Evolutionary conservation across 2,113 vertebrate genomes (phyloP).

Genomic region (Callorhinus ursinus): DNA sequence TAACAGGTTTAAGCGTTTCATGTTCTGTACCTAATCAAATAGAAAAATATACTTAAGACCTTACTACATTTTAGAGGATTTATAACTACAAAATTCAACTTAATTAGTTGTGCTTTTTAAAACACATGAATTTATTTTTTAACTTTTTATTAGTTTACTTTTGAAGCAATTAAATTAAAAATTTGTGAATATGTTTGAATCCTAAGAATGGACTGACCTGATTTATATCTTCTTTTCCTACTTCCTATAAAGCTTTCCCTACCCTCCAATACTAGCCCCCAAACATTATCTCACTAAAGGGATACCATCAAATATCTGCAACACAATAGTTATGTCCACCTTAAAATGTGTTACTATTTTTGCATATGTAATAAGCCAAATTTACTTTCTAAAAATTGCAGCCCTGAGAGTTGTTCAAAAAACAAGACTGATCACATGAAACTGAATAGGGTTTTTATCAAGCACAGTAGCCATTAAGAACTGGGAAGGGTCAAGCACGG

Average conservation of each 20-base stretch:
- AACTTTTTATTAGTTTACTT: neutral
- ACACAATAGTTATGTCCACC: neutral
- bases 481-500: neutral
- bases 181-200: neutral
- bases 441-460: neutral
- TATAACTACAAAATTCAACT: neutral
- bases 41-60: neutral
- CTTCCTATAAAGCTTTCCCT: neutral
- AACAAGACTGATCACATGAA: neutral
- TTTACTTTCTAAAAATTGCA: neutral
- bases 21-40: neutral
- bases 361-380: neutral
- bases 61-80: neutral
- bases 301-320: neutral
- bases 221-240: neutral
- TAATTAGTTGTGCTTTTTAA: neutral
- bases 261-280: accelerated
- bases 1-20: slow-evolving; percentile 47
- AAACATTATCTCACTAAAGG: neutral
- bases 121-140: neutral
- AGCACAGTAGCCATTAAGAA: neutral
- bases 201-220: neutral
- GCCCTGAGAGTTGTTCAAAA: neutral
- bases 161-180: neutral
- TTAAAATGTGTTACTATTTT: neutral